A percentile compares a stretch with the other conserved stretches of the same genome.
These are phyloP conservation scores for Dryocosmus kuriphilus DNA, from an alignment of 2,888 invertebrate species.

Conservation along the genomic window DNA sequence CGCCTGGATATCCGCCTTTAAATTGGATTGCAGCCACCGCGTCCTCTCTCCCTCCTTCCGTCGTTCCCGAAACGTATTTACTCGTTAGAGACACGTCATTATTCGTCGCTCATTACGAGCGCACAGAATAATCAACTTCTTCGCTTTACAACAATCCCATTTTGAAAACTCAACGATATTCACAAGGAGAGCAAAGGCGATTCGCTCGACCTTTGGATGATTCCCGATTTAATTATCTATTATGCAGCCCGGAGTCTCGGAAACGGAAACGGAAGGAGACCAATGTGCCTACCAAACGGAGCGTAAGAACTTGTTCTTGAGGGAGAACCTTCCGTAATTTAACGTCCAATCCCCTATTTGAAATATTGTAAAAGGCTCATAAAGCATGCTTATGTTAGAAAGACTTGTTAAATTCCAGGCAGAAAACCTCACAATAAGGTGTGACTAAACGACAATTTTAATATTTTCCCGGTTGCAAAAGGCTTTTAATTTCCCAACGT, in stretches of 20 bases:
- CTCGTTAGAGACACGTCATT: constrained; percentile 34
- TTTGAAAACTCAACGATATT: neutral
- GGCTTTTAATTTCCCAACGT: constrained; percentile 35
- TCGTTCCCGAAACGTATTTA: constrained; percentile 24
- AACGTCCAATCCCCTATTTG: neutral
- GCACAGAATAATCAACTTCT: constrained; percentile 18
- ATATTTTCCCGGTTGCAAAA: constrained; percentile 6
- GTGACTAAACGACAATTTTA: constrained; percentile 14
- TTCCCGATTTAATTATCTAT: constrained; percentile 50
- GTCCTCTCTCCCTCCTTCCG: constrained; percentile 58
- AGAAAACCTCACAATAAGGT: neutral
- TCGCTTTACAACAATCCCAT: constrained; percentile 1
- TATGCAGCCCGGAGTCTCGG: constrained; percentile 49
- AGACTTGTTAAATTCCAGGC: neutral
- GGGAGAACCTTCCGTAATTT: constrained; percentile 17
- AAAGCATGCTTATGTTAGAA: neutral
- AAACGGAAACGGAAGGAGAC: constrained; percentile 61
- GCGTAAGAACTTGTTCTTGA: constrained; percentile 21
- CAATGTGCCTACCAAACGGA: constrained; percentile 55
- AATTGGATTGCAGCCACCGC: constrained; percentile 75
- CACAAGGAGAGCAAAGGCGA: constrained; percentile 40
- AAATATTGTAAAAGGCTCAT: neutral
- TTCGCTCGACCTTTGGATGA: constrained; percentile 38
- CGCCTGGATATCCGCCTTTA: constrained; percentile 76
- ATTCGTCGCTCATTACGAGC: constrained; percentile 28